Percentiles rank a stretch among this genome's conserved stretches.
phyloP scores from a whole-genome alignment of 2,113 vertebrate species.

The Procavia capensis region DNA sequence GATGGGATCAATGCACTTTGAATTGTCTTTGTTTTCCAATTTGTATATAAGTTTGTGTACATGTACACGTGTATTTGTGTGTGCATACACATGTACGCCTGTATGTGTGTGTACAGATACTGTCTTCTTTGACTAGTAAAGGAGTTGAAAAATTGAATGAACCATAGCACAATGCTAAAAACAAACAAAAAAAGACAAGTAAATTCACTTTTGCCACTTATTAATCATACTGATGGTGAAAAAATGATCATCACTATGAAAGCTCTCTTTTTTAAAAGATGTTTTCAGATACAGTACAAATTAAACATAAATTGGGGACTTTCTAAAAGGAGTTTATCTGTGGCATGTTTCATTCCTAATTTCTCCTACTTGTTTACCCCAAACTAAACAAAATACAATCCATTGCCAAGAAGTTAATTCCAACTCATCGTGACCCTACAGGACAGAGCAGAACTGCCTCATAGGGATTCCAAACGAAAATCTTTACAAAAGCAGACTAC shows the following conservation, averaged over 20 bases:
- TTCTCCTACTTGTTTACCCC: neutral
- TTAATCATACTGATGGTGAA: neutral
- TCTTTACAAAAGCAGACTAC: neutral
- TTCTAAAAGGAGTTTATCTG: neutral
- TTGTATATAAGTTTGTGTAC: neutral
- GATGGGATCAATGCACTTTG: neutral
- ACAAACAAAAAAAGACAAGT: no score
- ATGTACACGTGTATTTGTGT: neutral
- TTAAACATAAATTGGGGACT: neutral
- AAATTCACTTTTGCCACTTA: neutral
- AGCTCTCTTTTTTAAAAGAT: slow-evolving; percentile 3
- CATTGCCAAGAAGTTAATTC: neutral
- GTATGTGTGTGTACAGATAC: neutral
- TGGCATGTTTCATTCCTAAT: neutral
- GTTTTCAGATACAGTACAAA: neutral
- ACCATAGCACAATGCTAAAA: neutral
- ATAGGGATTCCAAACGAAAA: neutral
- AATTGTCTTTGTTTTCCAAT: neutral
- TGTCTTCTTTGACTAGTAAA: neutral
- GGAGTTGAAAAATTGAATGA: neutral
- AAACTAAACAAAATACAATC: neutral
- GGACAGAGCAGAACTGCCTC: neutral
- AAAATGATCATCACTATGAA: neutral
- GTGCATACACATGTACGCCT: neutral
- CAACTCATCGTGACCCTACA: neutral